phyloP scores from a whole-genome alignment of 37 sponge, comb jelly and placozoan species.

The Geodia barretti region DNA sequence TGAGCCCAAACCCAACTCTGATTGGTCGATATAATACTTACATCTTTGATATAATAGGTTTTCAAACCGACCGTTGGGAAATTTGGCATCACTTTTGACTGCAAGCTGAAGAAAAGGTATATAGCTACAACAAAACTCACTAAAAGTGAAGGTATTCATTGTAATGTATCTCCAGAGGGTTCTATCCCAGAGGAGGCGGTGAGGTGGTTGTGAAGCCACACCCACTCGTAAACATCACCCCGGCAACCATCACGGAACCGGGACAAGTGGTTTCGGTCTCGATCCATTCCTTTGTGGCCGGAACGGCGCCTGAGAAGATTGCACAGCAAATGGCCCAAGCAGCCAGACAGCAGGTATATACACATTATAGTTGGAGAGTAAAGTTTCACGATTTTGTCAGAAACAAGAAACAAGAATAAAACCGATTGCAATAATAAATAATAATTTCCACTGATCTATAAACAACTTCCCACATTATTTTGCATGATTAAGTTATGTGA shows the following conservation, averaged over 20 bases:
- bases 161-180: slow-evolving; percentile 67
- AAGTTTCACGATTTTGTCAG: neutral
- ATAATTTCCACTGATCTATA: slow-evolving; percentile 15
- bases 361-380: no score
- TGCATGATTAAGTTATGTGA: no score
- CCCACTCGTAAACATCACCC: slow-evolving; percentile 45
- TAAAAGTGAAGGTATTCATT: neutral
- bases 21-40: neutral
- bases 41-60: slow-evolving; percentile 15
- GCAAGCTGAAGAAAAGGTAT: slow-evolving; percentile 46
- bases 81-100: slow-evolving; percentile 76
- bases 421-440: no score
- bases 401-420: no score
- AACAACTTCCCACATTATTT: neutral
- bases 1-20: slow-evolving; percentile 13
- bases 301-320: slow-evolving; percentile 59
- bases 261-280: slow-evolving; percentile 43
- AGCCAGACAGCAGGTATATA: slow-evolving; percentile 23
- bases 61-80: slow-evolving; percentile 51
- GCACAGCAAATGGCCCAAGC: slow-evolving; percentile 29
- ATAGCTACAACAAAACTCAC: neutral
- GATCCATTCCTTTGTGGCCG: slow-evolving; percentile 62
- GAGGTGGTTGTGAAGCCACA: slow-evolving; percentile 56
- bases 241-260: slow-evolving; percentile 62
- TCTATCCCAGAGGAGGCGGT: slow-evolving; percentile 92